Conservation (phyloP, 2,797 vertebrate species). For the Craterocephalus amniculus region DNA sequence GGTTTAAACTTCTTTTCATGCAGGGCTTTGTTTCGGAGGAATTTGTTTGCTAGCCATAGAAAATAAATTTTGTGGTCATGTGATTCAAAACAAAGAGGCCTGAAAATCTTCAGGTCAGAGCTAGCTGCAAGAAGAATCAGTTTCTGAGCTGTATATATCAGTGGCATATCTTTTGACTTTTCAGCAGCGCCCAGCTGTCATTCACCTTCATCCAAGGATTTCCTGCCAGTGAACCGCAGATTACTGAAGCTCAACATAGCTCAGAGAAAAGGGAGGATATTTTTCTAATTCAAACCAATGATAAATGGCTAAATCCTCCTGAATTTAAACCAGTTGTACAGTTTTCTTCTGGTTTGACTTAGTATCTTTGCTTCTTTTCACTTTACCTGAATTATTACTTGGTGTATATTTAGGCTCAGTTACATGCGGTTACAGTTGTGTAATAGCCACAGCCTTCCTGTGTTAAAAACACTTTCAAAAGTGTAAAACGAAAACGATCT, state of each 20-base stretch:
- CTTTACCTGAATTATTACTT: not conserved
- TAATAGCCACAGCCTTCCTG: not conserved
- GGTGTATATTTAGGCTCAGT: not conserved
- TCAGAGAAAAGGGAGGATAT: not conserved
- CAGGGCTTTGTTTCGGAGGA: too few species aligned
- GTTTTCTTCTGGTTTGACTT: not conserved
- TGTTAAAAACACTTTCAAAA: constrained; percentile 5
- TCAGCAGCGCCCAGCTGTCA: not conserved
- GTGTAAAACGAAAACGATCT: constrained; percentile 15
- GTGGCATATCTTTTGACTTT: not conserved
- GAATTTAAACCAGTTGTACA: not conserved
- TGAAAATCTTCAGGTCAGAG: not conserved
- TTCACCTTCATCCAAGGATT: not conserved
- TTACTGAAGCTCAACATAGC: constrained; percentile 1
- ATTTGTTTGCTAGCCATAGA: too few species aligned
- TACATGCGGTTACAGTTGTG: constrained; percentile 3
- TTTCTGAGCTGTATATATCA: not conserved
- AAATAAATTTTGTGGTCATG: too few species aligned
- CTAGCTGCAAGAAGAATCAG: not conserved
- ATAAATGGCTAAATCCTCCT: constrained; percentile 16
- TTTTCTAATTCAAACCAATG: constrained; percentile 15
- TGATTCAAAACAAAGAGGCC: too few species aligned
- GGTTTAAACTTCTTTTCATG: too few species aligned
- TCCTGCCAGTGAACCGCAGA: not conserved
- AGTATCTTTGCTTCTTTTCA: not conserved